Conservation (phyloP, 2,888 invertebrate genomes). For the Synanthedon vespiformis region DNA sequence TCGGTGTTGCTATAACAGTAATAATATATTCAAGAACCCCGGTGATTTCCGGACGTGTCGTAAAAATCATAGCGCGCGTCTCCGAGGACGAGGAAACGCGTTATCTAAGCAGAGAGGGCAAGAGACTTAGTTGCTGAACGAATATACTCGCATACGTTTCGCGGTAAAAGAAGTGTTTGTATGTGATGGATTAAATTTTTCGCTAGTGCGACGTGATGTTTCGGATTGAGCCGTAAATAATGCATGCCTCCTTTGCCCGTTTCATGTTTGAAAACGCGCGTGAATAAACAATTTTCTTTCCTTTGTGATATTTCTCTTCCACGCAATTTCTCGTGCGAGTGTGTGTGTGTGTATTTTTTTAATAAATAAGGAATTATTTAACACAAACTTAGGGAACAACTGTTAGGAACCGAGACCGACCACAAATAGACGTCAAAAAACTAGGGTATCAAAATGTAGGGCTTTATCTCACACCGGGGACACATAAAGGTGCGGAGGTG, state of each 20-base stretch:
- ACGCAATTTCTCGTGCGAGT: background rate
- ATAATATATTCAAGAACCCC: conserved; percentile 64
- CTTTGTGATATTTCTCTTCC: conserved; percentile 6
- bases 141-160: conserved; percentile 10
- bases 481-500: conserved; percentile 66
- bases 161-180: conserved; percentile 18
- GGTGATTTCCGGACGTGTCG: conserved; percentile 60
- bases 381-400: conserved; percentile 22
- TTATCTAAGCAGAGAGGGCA: conserved; percentile 13
- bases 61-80: conserved; percentile 52
- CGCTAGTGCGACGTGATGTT: conserved; percentile 46
- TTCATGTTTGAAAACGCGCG: conserved; percentile 5
- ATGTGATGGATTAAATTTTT: conserved; percentile 62
- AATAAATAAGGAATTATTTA: conserved; percentile 23
- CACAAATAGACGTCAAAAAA: conserved; percentile 70
- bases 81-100: conserved; percentile 25
- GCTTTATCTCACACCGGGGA: conserved; percentile 64
- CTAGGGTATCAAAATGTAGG: conserved; percentile 53
- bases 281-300: conserved; percentile 7
- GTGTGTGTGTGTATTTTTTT: conserved; percentile 6
- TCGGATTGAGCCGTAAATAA: conserved; percentile 45
- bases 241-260: conserved; percentile 25
- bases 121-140: conserved; percentile 19
- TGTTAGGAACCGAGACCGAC: conserved; percentile 58
- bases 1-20: conserved; percentile 62